Evolutionary conservation across 64 coral and sea anemone species (phyloP), one percentile per base, ranked within the genome.

Genomic region (Pocillopora damicornis): DNA sequence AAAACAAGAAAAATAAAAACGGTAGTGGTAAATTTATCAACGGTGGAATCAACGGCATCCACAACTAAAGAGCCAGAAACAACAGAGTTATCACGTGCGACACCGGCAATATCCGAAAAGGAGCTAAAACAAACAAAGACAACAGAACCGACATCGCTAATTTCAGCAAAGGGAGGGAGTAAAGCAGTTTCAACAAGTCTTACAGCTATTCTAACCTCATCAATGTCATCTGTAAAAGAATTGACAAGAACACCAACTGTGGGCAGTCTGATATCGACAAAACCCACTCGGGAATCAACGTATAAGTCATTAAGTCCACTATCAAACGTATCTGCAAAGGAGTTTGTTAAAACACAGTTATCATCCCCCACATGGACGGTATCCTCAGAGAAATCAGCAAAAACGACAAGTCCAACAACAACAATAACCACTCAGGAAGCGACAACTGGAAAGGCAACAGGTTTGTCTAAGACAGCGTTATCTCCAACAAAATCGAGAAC

Each of bases 41-140:
- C 65, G 51, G 63, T 36, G 37, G 75, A n/a, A 15, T 76, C 67
- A n/a, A 62, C 79, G 56, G 11, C 16, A 83, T 25, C 71, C 38
- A 5, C 38, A 78, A 89, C 72, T 18, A 36, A 62, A 60, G 38
- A 13, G 13, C 26, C 76, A 56, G 82, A 63, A 34, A 30, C 30
- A 30, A 30, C 30, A 30, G 30, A 30, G 30, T 30, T 30, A 30
- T 20, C 64, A 67, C 15, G 16, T 18, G 5, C 63, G 38, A 81
- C 16, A 79, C 30, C 36, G 73, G 82, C 78, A 22, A 58, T 11
- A 58, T 37, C 89, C 58, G 76, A 73, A 86, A 64, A 80, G 42
- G 16, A 1, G 62, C 18, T 25, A 13, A 10, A 60, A 30, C 65
- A 11, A 61, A 74, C 77, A 13, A 80, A 58, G 56, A 60, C 56